Evolutionary conservation across 2,888 invertebrate genomes (phyloP), one percentile per base, ranked within the genome.

Genomic region (Cryptocephalus moraei): DNA sequence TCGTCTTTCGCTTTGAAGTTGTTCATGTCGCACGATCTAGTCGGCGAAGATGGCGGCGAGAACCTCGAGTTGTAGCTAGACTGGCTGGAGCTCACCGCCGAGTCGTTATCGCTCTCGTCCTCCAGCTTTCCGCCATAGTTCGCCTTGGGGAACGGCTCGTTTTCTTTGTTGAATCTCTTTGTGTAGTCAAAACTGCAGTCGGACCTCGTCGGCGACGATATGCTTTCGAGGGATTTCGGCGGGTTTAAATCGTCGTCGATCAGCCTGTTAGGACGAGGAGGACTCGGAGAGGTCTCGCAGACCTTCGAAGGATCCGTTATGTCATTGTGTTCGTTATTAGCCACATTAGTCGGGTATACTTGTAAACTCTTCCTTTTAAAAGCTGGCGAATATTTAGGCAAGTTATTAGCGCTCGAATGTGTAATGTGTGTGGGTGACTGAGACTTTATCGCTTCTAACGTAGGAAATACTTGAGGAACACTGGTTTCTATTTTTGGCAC

Each of bases 51-150:
- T 4, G 82, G 81, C 1, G 84, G 89, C 31, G 90, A 88, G 50
- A 81, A 82, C 53, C 84, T 81, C 3, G 86, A 86, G 56, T 85
- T 79, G 64, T 82, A 82, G 65, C 85, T 85, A 40, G 87, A 89
- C 45, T 87, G 82, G 56, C 86, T 86, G 42, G 86, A 86, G 65
- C 90, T 90, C 66, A 91, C 86, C 4, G 90, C 90, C 32, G 90
- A 91, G 68, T 91, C 91, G 61, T 88, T 89, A 66, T 91, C 91
- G 60, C 86, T 86, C 57, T 87, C 87, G 56, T 83, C 79, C 59
- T 67, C 66, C 9, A 57, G 57, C 53, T 58, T 62, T 44, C 55
- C 56, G 11, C 47, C 51, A 22, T 48, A 43, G 8, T 44, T 46
- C 32, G 53, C 53, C 38, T 48, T 44, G 22, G 46, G 49, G 34